Base-by-base conservation (phyloP, 1,140 invertebrate genomes). In the Cecropterus lyciades region DNA sequence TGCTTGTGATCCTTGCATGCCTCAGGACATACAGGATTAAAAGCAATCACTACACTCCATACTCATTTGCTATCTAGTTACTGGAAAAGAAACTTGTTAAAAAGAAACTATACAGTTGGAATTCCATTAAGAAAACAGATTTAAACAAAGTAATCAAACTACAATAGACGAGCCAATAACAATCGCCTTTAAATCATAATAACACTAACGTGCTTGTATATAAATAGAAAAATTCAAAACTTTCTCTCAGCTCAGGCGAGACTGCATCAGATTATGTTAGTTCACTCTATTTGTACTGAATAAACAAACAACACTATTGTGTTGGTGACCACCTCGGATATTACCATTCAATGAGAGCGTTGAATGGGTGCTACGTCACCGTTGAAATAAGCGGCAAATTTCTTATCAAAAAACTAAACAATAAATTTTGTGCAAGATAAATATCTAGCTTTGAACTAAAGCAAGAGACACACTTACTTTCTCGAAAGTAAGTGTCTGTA, bases 271-370 rank as follows among this genome's bases (percentile, higher is more conserved):
- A 64, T 57, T 66, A 55, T 57, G 64, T 63, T 66, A 45, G 69
- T 63, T 55, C 66, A 67, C 40, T 65, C 49, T 65, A 59, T 70
- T 67, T 67, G 65, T 67, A 60, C 16, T 42, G 65, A 65, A 70
- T 68, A 65, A 69, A 69, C 57, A 69, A 72, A 72, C 60, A 63
- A 69, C 55, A 59, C 37, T 52, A 72, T 72, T 72, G 70, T 72
- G 24, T 59, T 64, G 56, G 65, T 56, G 45, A 43, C 65, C 65
- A 67, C 37, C 60, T 52, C 43, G 53, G 59, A 56, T 56, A 65
- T 60, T 65, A 60, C 53, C 51, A 70, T 70, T 66, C 56, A 70
- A 70, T 64, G 45, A 51, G 42, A 33, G 52, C 27, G 62, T 51
- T 63, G 59, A 63, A 63, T 63, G 59, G 59, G 30, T 42, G 59